phyloP scores from a whole-genome alignment of 2,113 vertebrate genomes.

The Ictalurus punctatus region DNA sequence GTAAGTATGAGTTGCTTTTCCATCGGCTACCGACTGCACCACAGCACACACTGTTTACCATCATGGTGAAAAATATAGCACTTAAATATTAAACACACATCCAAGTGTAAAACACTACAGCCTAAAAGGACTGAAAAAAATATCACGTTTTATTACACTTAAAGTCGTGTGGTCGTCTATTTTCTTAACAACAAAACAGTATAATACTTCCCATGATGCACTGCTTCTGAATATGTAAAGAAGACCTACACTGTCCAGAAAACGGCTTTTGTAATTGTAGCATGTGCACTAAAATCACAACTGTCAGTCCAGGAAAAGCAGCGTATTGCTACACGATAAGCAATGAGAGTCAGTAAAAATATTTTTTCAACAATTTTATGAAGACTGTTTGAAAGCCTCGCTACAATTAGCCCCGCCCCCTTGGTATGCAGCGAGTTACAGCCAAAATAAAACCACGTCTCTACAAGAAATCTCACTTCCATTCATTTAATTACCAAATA shows the following conservation, averaged over 20 bases:
- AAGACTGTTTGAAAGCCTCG: neutral
- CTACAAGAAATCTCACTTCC: neutral
- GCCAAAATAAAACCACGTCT: neutral
- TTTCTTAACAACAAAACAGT: neutral
- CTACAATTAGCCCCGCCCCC: neutral
- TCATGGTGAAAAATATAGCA: neutral
- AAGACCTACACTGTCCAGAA: neutral
- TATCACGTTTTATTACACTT: neutral
- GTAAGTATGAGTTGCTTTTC: no score
- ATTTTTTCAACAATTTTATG: neutral
- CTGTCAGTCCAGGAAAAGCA: no score
- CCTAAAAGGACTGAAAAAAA: no score
- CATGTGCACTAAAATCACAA: no score
- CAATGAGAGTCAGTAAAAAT: no score
- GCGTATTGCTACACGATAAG: no score
- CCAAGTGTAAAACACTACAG: no score
- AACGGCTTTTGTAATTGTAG: neutral
- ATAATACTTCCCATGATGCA: constrained; percentile 21
- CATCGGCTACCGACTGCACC: no score
- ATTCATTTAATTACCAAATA: neutral
- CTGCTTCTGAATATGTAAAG: neutral
- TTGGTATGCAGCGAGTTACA: neutral
- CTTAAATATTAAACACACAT: neutral
- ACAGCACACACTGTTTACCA: neutral
- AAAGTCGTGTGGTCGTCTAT: neutral